These are phyloP conservation scores for Dasyprocta punctata DNA, from an alignment of 2,113 vertebrate species.

Conservation along the genomic window DNA sequence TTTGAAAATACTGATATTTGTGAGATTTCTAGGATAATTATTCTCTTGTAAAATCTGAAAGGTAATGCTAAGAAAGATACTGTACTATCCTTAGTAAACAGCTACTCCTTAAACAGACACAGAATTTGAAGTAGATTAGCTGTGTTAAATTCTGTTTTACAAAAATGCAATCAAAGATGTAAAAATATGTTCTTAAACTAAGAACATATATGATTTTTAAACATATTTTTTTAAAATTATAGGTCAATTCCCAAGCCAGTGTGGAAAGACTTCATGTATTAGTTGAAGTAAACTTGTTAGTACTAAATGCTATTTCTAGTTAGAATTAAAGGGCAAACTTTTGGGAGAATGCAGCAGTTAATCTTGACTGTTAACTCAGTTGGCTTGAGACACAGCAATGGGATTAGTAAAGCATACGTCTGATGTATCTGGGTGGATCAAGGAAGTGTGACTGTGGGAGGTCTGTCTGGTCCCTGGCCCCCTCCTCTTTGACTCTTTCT, in stretches of 20 bases:
- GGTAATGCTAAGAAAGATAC: background rate
- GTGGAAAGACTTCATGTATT: background rate
- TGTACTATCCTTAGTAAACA: background rate
- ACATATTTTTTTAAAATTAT: background rate
- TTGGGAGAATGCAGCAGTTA: background rate
- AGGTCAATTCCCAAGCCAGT: background rate
- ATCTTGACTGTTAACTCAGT: background rate
- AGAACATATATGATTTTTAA: background rate
- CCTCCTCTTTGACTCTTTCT: background rate
- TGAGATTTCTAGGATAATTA: slow-evolving; percentile 1
- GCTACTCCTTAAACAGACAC: background rate
- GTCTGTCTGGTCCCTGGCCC: background rate
- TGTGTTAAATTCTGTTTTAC: background rate
- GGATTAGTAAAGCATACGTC: background rate
- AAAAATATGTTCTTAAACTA: slow-evolving; percentile 31
- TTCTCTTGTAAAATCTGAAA: slow-evolving; percentile 23
- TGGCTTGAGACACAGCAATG: background rate
- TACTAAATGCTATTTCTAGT: background rate
- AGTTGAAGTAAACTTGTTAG: background rate
- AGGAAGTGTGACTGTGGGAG: background rate
- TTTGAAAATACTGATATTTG: slow-evolving; percentile 56
- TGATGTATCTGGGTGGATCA: background rate
- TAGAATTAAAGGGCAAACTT: background rate
- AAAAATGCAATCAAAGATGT: slow-evolving; percentile 8
- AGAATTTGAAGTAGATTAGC: background rate